Evolutionary conservation across 64 coral and sea anemone species (phyloP), one percentile per base, ranked within the genome.

Genomic region (Actinia equina): DNA sequence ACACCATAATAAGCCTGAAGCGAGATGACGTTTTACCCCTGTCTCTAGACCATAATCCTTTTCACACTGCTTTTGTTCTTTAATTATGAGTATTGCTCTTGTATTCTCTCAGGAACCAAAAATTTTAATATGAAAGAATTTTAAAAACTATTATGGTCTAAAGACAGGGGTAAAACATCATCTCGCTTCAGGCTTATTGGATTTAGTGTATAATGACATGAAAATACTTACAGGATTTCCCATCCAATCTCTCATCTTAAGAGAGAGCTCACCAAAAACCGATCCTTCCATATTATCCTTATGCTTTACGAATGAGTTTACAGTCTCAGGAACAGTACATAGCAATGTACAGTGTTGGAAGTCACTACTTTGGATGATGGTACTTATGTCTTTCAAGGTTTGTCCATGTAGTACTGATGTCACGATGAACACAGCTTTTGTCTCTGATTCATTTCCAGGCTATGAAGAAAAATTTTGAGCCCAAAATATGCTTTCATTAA

Each of bases 391-490:
- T 14, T 83, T 79, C 45, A 96, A 77, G 16, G 88, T 86, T 52
- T 96, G 54, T 45, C 90, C 88, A 77, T 96, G 90, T 18, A 96
- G 87, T 17, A 96, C 82, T 6, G 87, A 87, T 22, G 87, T 89
- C 27, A 96, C 71, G n/a, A 96, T 82, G 85, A 96, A 96, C 9
- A 96, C 94, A 53, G 94, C 94, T 46, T 96, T 96, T 26, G 94
- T 96, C 79, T 96, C 94, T 11, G 94, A 96, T 84, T 96, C 94
- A 85, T 96, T 96, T 10, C 94, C 94, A 85, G 87, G 56, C 94
- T 96, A 59, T 12, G 25, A 65, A 20, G 6, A 13, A 20, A 23
- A n/a, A 6, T 56, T 56, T 56, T 56, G 8, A 56, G 54, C 14
- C 1, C 9, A 56, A 56, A 6, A 7, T 7, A 56, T n/a, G 9